Base-by-base conservation (phyloP, 2,888 invertebrate species). In the Bellardia pandia region DNA sequence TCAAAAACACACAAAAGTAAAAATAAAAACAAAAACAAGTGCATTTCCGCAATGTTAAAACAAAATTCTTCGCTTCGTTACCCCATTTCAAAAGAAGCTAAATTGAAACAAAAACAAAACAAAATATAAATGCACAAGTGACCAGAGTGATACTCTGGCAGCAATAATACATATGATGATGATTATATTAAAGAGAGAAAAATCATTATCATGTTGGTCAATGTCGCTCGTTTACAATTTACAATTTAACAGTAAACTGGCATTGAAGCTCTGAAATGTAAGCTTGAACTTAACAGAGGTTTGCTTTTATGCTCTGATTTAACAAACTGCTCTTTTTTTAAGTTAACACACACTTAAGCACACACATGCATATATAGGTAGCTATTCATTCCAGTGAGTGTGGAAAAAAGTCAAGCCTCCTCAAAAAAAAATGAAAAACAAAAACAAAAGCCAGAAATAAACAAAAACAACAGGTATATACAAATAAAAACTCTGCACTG, bases 251-350 rank as follows among this genome's bases (percentile, higher is more conserved):
- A 85, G 64, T 78, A 64, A 77, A 56, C 75, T 45, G 75, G 37
- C 80, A 85, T 75, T 75, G 68, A 74, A 69, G 56, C 56, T 72
- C 60, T 30, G 4, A 14, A 75, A 66, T 76, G 42, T 60, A 58
- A 83, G 78, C 79, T 81, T 86, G 88, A 89, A 88, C 84, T 87
- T 87, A 90, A 89, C 89, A 90, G 92, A 93, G 93, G 33, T 60
- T 68, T 56, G 9, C 1, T 11, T 16, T 69, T 66, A 66, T 69
- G 75, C 79, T 85, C 79, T 37, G 48, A 60, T 60, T 68, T 75
- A 42, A 14, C 9, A 30, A 56, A 51, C 13, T 13, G 30, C 83
- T 76, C 76, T 56, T 62, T n/a, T 66, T 30, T 51, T 8, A 45
- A 64, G 14, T 4, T 13, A 33, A 68, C 33, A 56, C 23, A 51